Conservation (phyloP, 2,888 invertebrate species). For the Cantharis flavilabris region DNA sequence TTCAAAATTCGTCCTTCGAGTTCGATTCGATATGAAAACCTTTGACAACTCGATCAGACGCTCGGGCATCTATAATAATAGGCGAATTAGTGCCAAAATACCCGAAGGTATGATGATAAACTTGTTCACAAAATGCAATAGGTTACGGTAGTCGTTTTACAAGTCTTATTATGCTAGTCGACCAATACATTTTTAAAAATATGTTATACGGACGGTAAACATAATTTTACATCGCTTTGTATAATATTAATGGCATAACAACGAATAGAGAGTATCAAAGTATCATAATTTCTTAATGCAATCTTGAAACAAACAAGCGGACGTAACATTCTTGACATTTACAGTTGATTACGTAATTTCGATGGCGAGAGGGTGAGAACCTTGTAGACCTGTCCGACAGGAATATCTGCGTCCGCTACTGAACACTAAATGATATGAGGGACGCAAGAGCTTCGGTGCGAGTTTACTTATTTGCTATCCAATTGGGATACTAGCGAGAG, state of each 20-base stretch:
- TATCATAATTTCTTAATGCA: too few species aligned
- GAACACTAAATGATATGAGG: neutral
- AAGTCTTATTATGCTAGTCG: neutral
- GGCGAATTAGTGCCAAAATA: neutral
- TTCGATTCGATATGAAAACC: too few species aligned
- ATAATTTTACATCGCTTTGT: neutral
- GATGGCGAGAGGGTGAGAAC: too few species aligned
- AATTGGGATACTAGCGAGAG: neutral
- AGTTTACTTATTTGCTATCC: neutral
- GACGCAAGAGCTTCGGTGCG: neutral
- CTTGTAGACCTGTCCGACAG: neutral
- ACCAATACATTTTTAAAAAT: neutral
- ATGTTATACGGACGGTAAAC: neutral
- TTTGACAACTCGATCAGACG: neutral
- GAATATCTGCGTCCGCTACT: neutral
- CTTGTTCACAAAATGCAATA: neutral
- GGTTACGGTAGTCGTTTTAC: neutral
- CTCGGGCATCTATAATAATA: too few species aligned
- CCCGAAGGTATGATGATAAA: neutral
- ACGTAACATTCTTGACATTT: too few species aligned
- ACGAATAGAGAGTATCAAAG: too few species aligned
- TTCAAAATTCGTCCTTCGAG: neutral
- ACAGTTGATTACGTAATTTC: too few species aligned
- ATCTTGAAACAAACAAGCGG: neutral
- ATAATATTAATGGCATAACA: neutral